Evolutionary conservation across 2,888 invertebrate species (phyloP), one percentile per base, ranked within the genome.

Genomic region (Aporophyla lueneburgensis): DNA sequence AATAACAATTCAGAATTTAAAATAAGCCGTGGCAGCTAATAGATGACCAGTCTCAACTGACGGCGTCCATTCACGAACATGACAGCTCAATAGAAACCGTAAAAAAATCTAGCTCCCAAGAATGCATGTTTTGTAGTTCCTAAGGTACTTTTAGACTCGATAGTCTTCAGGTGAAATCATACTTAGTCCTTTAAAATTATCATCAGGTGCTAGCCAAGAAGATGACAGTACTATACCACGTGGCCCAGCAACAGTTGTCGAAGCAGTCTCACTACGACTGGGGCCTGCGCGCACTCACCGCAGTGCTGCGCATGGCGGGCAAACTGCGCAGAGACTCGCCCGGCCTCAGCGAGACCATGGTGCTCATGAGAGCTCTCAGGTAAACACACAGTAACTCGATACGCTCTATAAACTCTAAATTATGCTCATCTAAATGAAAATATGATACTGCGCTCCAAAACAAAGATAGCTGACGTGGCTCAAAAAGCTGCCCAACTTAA

Each of bases 231-330:
- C 93, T 99, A 19, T 99, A 99, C 94, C 98, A 98, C 89, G 96
- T 99, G 79, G 98, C 99, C 0, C 97, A 97, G 75, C 98, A 99
- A 89, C 99, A 99, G 92, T 96, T 99, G 67, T 99, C 99, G 1
- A 99, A 99, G 91, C 99, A 99, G 92, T 98, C 98, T 33, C 99
- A 99, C 93, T 99, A 99, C 93, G 99, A 99, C 94, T 99, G 99
- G 97, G 99, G 99, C 0, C 95, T 99, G 85, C 97, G 99, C 73
- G 99, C 99, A 5, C 95, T 99, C n/a, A 99, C 99, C 86, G 98
- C 99, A 0, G 99, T 99, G 5, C 96, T 99, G 27, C 97, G 99
- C 51, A 99, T 99, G 98, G 99, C 99, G 5, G 99, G 99, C 21
- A 98, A 98, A 53, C 96, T 99, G 91, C 98, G 98, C 89, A 96